Percentiles rank a stretch among this genome's conserved stretches.
These are phyloP conservation scores for Poeciliopsis occidentalis DNA, from an alignment of 2,113 vertebrate genomes.

Conservation along the genomic window DNA sequence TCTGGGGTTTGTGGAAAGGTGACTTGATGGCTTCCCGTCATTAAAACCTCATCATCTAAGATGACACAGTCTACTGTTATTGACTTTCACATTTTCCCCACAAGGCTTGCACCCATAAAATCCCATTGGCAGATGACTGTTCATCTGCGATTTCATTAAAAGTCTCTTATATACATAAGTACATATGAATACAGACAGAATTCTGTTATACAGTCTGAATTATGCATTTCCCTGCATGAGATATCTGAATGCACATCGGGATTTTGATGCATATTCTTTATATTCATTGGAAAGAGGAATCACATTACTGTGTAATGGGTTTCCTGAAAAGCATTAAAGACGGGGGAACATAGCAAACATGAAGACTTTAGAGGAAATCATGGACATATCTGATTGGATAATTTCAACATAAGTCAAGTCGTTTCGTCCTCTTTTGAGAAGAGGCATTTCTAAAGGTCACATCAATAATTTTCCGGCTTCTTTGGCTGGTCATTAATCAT, in stretches of 20 bases:
- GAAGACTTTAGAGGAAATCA: slow-evolving; percentile 30
- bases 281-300: slow-evolving; percentile 5
- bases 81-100: slow-evolving; percentile 49
- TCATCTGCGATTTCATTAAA: slow-evolving; percentile 51
- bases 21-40: slow-evolving; percentile 65
- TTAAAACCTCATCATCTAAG: slow-evolving; percentile 74
- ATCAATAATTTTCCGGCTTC: slow-evolving; percentile 71
- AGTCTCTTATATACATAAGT: slow-evolving; percentile 41
- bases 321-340: slow-evolving; percentile 27
- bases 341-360: neutral
- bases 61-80: slow-evolving; percentile 65
- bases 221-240: slow-evolving; percentile 12
- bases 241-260: neutral
- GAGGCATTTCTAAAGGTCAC: slow-evolving; percentile 71
- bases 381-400: slow-evolving; percentile 66
- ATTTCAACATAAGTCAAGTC: slow-evolving; percentile 47
- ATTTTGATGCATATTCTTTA: slow-evolving; percentile 25
- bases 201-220: slow-evolving; percentile 21
- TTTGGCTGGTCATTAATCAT: slow-evolving; percentile 71
- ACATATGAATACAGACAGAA: slow-evolving; percentile 24
- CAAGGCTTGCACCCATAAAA: slow-evolving; percentile 49
- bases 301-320: slow-evolving; percentile 1
- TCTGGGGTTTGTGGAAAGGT: slow-evolving; percentile 61
- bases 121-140: slow-evolving; percentile 50
- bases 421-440: slow-evolving; percentile 36